Conservation (phyloP, 2,797 vertebrate species). For the Mionectes olivaceus region DNA sequence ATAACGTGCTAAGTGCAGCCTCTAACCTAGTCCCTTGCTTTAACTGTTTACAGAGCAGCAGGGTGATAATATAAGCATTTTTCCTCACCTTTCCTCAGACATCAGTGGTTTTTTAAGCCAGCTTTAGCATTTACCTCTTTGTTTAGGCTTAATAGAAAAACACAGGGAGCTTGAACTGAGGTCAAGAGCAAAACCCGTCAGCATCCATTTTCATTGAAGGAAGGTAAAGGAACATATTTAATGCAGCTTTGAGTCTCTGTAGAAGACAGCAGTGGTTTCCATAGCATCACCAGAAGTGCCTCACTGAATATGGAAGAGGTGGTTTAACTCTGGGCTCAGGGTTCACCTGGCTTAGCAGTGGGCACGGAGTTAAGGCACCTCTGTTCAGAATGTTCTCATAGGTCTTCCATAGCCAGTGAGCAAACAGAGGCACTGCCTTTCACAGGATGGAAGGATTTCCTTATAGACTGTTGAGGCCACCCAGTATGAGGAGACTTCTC, state of each 20-base stretch:
- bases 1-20: not conserved
- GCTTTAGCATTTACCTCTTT: constrained; percentile 5
- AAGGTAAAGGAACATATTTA: not conserved
- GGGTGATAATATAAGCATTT: not conserved
- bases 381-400: not conserved
- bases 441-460: not conserved
- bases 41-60: not conserved
- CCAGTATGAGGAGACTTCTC: not conserved
- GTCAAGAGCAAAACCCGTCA: not conserved
- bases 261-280: not conserved
- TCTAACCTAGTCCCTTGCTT: not conserved
- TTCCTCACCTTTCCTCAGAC: not conserved
- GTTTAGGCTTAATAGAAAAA: constrained; percentile 10
- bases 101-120: not conserved
- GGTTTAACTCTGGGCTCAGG: not conserved
- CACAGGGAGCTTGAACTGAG: constrained; percentile 30
- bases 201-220: constrained; percentile 3
- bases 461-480: not conserved
- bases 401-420: not conserved
- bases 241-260: not conserved
- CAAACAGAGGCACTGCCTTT: not conserved
- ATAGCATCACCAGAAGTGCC: not conserved
- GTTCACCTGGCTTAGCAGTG: not conserved
- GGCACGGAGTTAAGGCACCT: not conserved
- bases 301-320: not conserved